Base-by-base conservation (phyloP, 2,888 invertebrate genomes). In the Beris chalybata region DNA sequence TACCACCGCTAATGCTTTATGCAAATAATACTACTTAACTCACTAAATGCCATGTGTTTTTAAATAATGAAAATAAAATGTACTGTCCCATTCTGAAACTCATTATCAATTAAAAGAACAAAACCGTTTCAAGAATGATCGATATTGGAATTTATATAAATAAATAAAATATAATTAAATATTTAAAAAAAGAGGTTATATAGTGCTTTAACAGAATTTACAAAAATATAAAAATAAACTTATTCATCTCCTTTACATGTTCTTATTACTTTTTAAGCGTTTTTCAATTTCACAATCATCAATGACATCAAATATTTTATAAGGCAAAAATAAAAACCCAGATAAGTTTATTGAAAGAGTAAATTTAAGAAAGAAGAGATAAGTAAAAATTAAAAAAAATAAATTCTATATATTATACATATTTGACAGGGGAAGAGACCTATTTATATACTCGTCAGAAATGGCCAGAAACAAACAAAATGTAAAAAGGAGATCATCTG, bases 1-100 rank as follows among this genome's bases (percentile, higher is more conserved):
- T 48, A 59, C 59, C 59, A 59, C 59, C 59, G 59, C 59, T 32
- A 59, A 59, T 48, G 59, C 59, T 59, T 59, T 50, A 38, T 38
- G 38, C 38, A 38, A 38, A 38, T 38, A 38, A 38, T 7, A 38
- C 38, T 38, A 38, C 22, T 22, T 22, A 22, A 22, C 22, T 2
- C 22, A 22, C 22, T 22, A 22, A 22, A 22, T 48, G 15, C 15
- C n/a, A 12, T 48, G 15, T 48, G 48, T 48, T 48, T 15, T 12
- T 13, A 13, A 48, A n/a, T n/a, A 53, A 13, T 13, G 30, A 55
- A 55, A 55, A 31, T 31, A 31, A 29, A 52, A 52, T 38, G 38
- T 38, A 38, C 38, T 3, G 38, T 38, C 9, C 38, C 9, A 38
- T 38, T 38, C 13, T 48, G 4, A 48, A 48, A 22, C 22, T 22